phyloP scores from a whole-genome alignment of 2,797 vertebrate genomes.

The Anableps anableps region DNA sequence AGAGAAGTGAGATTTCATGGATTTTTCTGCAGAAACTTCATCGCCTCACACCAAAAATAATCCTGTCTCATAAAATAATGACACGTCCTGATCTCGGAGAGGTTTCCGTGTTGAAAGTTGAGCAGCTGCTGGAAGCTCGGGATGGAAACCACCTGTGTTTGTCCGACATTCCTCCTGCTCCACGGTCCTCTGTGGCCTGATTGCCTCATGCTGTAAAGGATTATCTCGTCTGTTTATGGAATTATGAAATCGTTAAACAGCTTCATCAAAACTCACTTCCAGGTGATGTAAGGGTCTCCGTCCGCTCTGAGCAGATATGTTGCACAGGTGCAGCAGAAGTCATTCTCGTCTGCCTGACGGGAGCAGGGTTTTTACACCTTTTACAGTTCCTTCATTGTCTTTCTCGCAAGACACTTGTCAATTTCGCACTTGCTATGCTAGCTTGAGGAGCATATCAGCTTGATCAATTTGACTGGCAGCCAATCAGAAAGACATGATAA shows the following conservation, averaged over 20 bases:
- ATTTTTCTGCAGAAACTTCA: not conserved
- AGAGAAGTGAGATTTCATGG: not conserved
- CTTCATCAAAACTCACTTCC: conserved; percentile 64
- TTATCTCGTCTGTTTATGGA: conserved; percentile 79
- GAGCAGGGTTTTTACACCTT: conserved; percentile 14
- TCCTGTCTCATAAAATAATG: not conserved
- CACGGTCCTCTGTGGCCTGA: conserved; percentile 59
- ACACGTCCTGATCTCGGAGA: conserved; percentile 15
- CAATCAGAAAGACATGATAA: no score
- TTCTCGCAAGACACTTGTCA: no score
- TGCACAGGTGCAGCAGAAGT: conserved; percentile 48
- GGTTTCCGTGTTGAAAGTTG: conserved; percentile 15
- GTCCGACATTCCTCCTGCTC: conserved; percentile 60
- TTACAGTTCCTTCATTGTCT: no score
- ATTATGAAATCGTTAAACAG: conserved; percentile 71
- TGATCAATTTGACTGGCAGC: no score
- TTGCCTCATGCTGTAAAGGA: conserved; percentile 62
- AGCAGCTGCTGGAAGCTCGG: conserved; percentile 46
- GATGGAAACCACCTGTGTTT: conserved; percentile 73
- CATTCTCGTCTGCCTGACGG: conserved; percentile 21
- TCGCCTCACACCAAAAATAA: not conserved
- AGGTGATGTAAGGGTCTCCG: conserved; percentile 64
- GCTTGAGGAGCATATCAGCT: no score
- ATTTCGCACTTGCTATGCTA: no score
- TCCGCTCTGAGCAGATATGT: conserved; percentile 53